Evolutionary conservation across 2,888 invertebrate species (phyloP), one percentile per base, ranked within the genome.

Genomic region (Drosophila subquinaria): DNA sequence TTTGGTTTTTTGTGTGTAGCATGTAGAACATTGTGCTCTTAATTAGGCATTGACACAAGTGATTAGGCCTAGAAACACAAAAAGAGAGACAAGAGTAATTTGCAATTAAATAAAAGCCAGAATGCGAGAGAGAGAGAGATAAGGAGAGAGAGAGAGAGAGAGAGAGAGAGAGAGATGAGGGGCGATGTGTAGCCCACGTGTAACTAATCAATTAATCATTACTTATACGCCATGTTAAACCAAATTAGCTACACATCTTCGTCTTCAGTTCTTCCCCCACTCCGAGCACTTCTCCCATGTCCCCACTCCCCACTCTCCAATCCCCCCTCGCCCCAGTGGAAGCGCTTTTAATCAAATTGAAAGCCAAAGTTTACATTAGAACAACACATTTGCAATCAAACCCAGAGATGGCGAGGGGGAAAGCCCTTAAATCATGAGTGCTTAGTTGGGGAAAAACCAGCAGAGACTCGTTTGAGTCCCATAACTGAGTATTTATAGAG

Each of bases 161-260:
- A 38, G 47, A 27, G 40, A 20, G 60, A 30, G 15, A 11, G 27
- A 30, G 35, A 3, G 47, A 38, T 27, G 13, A 27, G 45, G 36
- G 30, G 8, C 8, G 15, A n/a, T 36, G 53, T 35, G 64, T 6
- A 40, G 55, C 55, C 72, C 79, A 82, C 73, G 77, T 72, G 77
- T 69, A 76, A 17, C 17, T 17, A 17, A 74, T 76, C 80, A 81
- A 81, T 81, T 76, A 81, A 81, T 82, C 77, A 81, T 71, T 69
- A 71, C 68, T 33, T 53, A 69, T 75, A 61, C 59, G 55, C 47
- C 71, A 64, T 61, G 73, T 71, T 36, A 52, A 71, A 67, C 56
- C 52, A 66, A 73, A 73, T 73, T 73, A 73, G 60, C 61, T 65
- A 62, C 60, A 65, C 56, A 45, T 61, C 45, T 53, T 53, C n/a